Evolutionary conservation across 2,113 vertebrate genomes (phyloP).

Genomic region (Saccopteryx leptura): DNA sequence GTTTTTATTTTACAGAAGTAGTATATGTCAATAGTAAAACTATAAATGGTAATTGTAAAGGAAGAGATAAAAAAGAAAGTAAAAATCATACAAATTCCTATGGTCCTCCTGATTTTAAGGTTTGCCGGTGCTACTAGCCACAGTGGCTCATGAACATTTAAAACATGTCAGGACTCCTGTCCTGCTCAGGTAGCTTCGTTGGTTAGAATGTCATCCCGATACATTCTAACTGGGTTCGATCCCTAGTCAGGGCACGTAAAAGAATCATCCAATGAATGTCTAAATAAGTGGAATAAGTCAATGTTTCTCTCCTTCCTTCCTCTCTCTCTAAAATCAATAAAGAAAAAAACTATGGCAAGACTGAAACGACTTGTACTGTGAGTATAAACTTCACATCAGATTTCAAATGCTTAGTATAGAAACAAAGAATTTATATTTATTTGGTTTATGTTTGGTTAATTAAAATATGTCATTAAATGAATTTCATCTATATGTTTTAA

Average conservation of each 20-base stretch:
- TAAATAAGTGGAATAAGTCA: too few relatives aligned
- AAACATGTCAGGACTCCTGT: neutral
- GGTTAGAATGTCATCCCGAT: too few relatives aligned
- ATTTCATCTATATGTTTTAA: neutral
- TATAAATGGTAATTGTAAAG: neutral
- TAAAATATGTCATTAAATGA: neutral
- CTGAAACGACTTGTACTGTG: neutral
- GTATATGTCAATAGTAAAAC: neutral
- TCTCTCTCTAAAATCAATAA: too few relatives aligned
- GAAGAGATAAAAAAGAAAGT: neutral
- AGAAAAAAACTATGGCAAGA: neutral
- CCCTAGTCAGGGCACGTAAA: too few relatives aligned
- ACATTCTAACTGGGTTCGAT: too few relatives aligned
- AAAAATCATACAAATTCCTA: neutral
- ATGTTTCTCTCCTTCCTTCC: too few relatives aligned
- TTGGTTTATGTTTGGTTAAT: conserved; percentile 2
- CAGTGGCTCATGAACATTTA: neutral
- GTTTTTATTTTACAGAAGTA: conserved; percentile 3
- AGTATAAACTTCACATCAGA: neutral
- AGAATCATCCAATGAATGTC: too few relatives aligned
- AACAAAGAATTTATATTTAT: neutral
- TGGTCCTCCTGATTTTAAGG: neutral
- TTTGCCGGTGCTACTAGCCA: neutral
- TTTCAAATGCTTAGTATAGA: neutral
- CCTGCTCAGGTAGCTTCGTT: too few relatives aligned